Conservation (phyloP, 2,797 vertebrate genomes). For the Halcyon badia region DNA sequence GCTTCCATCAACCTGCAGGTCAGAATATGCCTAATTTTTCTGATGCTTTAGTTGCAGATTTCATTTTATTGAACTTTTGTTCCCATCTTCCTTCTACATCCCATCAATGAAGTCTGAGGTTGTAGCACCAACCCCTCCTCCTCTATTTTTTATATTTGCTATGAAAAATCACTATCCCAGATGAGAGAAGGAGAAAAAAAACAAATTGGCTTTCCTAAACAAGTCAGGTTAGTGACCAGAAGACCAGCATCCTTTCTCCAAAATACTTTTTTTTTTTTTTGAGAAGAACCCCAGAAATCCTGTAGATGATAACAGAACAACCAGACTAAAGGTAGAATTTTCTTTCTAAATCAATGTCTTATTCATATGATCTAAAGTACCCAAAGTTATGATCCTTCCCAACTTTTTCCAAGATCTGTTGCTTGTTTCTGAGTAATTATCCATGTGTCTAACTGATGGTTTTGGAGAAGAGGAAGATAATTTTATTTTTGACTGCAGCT, state of each 20-base stretch:
- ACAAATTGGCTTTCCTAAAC: background rate
- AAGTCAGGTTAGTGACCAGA: background rate
- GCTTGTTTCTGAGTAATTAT: background rate
- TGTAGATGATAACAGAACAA: background rate
- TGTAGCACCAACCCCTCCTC: background rate
- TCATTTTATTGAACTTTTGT: background rate
- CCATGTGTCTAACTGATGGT: rapidly evolving
- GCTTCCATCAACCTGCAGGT: background rate
- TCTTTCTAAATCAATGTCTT: background rate
- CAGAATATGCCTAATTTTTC: background rate
- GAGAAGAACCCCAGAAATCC: background rate
- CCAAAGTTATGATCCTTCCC: background rate
- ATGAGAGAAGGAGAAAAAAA: background rate
- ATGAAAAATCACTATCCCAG: background rate
- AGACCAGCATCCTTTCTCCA: background rate
- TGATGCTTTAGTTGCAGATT: background rate
- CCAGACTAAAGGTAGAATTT: background rate
- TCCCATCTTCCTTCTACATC: background rate
- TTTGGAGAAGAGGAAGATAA: background rate
- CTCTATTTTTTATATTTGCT: no score
- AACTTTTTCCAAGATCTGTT: background rate
- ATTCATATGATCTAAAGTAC: background rate
- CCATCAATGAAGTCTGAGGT: background rate
- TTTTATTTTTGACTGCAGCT: background rate
- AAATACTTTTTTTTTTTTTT: background rate